A percentile compares a stretch with the other conserved stretches of the same genome.
phyloP scores from a whole-genome alignment of 2,113 vertebrate species.

The Clinocottus analis region DNA sequence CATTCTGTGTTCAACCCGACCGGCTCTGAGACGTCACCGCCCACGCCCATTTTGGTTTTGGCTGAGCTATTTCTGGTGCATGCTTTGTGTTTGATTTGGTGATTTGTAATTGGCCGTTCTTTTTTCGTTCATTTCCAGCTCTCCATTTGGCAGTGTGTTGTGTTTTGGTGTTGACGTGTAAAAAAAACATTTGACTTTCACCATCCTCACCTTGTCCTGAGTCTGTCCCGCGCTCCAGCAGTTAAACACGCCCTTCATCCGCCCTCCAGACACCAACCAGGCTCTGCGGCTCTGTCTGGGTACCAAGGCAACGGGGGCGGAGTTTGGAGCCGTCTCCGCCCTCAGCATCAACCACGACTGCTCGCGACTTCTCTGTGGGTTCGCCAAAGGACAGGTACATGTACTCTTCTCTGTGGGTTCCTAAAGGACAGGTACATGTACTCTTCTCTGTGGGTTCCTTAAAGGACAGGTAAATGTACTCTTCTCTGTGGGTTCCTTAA shows the following conservation, averaged over 20 bases:
- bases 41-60: slow-evolving; percentile 24
- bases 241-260: background rate
- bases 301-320: slow-evolving; percentile 91
- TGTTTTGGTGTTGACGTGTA: background rate
- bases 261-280: slow-evolving; percentile 91
- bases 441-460: too few relatives aligned
- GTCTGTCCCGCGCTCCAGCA: background rate
- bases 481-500: too few relatives aligned
- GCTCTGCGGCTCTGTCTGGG: slow-evolving; percentile 94
- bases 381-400: slow-evolving; percentile 97
- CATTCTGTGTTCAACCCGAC: slow-evolving; percentile 13
- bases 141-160: slow-evolving; percentile 28
- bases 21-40: background rate
- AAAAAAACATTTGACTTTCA: background rate
- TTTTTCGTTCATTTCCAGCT: slow-evolving; percentile 3
- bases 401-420: too few relatives aligned
- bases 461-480: too few relatives aligned
- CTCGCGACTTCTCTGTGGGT: slow-evolving; percentile 95
- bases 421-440: too few relatives aligned
- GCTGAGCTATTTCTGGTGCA: slow-evolving; percentile 25
- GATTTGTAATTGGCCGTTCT: background rate
- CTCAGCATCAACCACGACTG: slow-evolving; percentile 97
- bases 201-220: background rate
- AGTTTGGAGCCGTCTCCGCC: slow-evolving; percentile 96
- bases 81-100: slow-evolving; percentile 29